Evolutionary conservation across 2,888 invertebrate genomes (phyloP).

Genomic region (Barypeithes pellucidus): DNA sequence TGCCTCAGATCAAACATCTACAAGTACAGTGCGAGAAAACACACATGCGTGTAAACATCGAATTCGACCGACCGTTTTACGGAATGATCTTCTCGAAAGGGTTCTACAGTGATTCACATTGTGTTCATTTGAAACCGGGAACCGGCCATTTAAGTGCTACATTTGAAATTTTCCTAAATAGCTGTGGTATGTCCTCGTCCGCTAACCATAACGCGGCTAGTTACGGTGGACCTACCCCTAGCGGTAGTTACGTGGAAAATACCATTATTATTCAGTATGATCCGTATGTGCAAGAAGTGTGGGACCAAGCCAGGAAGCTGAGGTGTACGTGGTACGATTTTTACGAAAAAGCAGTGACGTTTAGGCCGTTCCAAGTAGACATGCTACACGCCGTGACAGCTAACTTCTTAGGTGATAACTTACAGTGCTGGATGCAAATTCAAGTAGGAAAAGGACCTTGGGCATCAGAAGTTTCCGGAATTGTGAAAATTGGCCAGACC

Average conservation of each 20-base stretch:
- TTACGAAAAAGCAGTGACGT: conserved; percentile 95
- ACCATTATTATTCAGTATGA: conserved; percentile 96
- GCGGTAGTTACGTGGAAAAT: conserved; percentile 95
- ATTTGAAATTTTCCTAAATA: conserved; percentile 94
- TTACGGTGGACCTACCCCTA: conserved; percentile 91
- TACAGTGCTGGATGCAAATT: conserved; percentile 98
- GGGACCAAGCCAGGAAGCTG: conserved; percentile 94
- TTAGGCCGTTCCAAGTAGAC: conserved; percentile 96
- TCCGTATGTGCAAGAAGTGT: conserved; percentile 94
- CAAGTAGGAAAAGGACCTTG: conserved; percentile 97
- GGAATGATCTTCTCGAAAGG: conserved; percentile 98
- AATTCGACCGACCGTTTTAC: conserved; percentile 95
- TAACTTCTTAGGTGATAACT: conserved; percentile 95
- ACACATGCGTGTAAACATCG: conserved; percentile 95
- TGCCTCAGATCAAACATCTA: conserved; percentile 93
- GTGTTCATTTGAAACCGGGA: conserved; percentile 92
- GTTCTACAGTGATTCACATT: conserved; percentile 92
- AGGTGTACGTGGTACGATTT: conserved; percentile 97
- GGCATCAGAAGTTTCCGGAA: conserved; percentile 97
- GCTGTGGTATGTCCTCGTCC: conserved; percentile 95
- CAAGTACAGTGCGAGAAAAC: conserved; percentile 97
- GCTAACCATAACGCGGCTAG: conserved; percentile 88
- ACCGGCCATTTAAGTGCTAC: conserved; percentile 93
- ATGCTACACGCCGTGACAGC: conserved; percentile 96
- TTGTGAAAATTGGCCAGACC: conserved; percentile 96